Evolutionary conservation across 2,888 invertebrate species (phyloP).

Genomic region (Caenorhabditis sp.): DNA sequence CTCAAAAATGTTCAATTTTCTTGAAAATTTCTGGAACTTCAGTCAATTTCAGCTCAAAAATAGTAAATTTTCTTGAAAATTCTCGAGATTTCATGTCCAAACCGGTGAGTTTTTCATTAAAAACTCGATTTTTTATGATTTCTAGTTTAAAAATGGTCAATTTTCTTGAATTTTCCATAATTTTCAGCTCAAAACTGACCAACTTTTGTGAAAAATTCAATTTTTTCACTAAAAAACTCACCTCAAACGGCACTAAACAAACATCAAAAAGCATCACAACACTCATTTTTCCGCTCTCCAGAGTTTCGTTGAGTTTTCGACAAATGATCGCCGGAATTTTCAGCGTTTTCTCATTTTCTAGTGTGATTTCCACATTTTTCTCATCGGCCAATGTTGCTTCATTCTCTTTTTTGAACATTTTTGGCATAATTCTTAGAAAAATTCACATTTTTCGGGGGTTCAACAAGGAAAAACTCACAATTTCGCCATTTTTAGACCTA

Average conservation of each 20-base stretch:
- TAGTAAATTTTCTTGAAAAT: too few relatives aligned
- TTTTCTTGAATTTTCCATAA: too few relatives aligned
- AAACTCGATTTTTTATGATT: too few relatives aligned
- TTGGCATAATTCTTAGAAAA: conserved; percentile 26
- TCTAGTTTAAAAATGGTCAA: too few relatives aligned
- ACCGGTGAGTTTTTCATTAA: too few relatives aligned
- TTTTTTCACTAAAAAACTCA: too few relatives aligned
- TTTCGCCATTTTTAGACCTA: conserved; percentile 20
- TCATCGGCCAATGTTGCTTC: not conserved
- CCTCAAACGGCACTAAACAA: conserved; percentile 3
- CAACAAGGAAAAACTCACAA: conserved; percentile 14
- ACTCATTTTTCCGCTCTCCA: not conserved
- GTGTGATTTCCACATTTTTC: not conserved
- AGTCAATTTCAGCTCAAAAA: too few relatives aligned
- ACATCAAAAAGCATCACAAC: conserved; percentile 6
- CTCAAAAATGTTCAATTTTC: too few relatives aligned
- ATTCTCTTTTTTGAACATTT: conserved; percentile 33
- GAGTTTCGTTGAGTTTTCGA: not conserved
- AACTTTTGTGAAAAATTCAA: too few relatives aligned
- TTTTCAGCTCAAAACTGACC: too few relatives aligned
- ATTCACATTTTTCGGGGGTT: not conserved
- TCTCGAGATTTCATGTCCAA: too few relatives aligned
- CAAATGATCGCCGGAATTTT: conserved; percentile 10
- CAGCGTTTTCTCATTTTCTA: conserved; percentile 8
- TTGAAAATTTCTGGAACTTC: too few relatives aligned